Evolutionary conservation across 2,888 invertebrate genomes (phyloP), one percentile per base, ranked within the genome.

Genomic region (Pediacus dermestoides): DNA sequence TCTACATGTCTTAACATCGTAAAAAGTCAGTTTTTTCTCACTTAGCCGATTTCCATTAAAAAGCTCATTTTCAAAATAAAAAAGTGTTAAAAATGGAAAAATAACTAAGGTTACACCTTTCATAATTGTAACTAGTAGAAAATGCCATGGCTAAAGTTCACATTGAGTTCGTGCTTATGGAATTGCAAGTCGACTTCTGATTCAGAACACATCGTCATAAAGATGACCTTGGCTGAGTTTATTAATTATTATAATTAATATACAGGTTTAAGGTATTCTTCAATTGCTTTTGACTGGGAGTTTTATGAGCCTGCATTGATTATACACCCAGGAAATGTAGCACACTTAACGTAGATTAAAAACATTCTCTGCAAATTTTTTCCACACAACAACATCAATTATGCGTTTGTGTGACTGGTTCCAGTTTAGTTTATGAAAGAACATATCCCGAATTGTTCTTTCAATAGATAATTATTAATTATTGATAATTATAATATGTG

Each of bases 71-170:
- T n/a, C n/a, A n/a, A n/a, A n/a, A n/a, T n/a, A n/a, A n/a, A n/a
- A n/a, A n/a, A n/a, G n/a, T 27, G 36, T 14, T 30, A 45, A 39
- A 46, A 42, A 44, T 38, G 35, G 2, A 34, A 44, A 33, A 36
- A 16, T 22, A 40, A 23, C 14, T 57, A 55, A 59, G 60, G 61
- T 55, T 58, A 58, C 58, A 57, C 61, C 60, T 61, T 61, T 61
- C 58, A 59, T 61, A 57, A 60, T 59, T 58, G 57, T 53, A 48
- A 56, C 52, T 60, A 59, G 50, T 53, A 49, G 37, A 52, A 64
- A 64, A 66, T 66, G 64, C 65, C 66, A 66, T 52, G 64, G 64
- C 60, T 62, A 58, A 57, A 63, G 63, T 64, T 61, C 60, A 63
- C 38, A 50, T 46, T 39, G n/a, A 49, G 50, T 50, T 52, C 49